Evolutionary conservation across 1,140 invertebrate genomes (phyloP), one percentile per base, ranked within the genome.

Genomic region (Lepeophtheirus salmonis): DNA sequence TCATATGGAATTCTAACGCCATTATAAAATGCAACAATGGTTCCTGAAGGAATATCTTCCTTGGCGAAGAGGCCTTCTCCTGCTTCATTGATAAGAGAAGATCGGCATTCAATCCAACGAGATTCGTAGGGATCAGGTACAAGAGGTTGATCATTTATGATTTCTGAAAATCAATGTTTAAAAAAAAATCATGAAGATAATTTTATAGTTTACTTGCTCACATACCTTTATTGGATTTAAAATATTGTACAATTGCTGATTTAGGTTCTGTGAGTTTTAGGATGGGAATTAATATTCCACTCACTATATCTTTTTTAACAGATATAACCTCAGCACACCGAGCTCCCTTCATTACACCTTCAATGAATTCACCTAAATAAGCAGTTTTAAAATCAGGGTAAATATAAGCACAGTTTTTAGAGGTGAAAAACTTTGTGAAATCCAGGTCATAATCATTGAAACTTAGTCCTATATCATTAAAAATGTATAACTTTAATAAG

Each of bases 21-120:
- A 24, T 61, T 61, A 20, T 61, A 61, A 26, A 61, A 61, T 17
- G 50, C 48, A 16, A 53, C 50, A 23, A 61, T 24, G 10, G 50
- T 56, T 16, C 25, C 51, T 56, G 41, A n/a, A 13, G 48, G 18
- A n/a, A 61, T 18, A 25, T 61, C 59, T 13, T 3, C n/a, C 13
- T 18, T 13, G 2, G 59, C 59, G 25, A 61, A 56, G n/a, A 61
- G 17, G 10, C 59, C 59, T 14, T 53, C 50, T 2, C 59, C 59
- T 3, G 2, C 59, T 10, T 50, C 50, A 14, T 16, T 12, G 18
- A 61, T 23, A 12, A 3, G 3, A 10, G 59, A 61, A 21, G 23
- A 6, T 20, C 20, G n/a, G 3, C n/a, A 16, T 16, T 22, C n/a
- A 3, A 60, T 24, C 30, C 26, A 60, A 22, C 49, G n/a, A 12